A percentile compares a stretch with the other conserved stretches of the same genome.
These are phyloP conservation scores for Brachymystax lenok DNA, from an alignment of 2,797 vertebrate genomes.

Conservation along the genomic window DNA sequence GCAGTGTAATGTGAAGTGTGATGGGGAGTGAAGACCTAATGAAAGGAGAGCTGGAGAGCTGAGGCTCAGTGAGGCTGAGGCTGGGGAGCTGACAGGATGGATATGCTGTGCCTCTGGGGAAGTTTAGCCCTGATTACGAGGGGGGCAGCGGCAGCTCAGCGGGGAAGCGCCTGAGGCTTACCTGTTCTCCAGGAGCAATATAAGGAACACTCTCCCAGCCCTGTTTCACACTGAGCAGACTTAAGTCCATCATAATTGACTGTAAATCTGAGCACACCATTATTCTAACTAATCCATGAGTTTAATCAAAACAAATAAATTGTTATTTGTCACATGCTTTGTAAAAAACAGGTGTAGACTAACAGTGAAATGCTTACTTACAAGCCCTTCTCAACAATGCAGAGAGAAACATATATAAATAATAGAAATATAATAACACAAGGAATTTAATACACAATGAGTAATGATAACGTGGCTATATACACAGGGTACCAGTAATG, in stretches of 20 bases:
- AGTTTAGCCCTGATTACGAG: conserved; percentile 58
- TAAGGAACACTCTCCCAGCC: conserved; percentile 60
- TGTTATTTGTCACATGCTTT: no score
- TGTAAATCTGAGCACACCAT: conserved; percentile 67
- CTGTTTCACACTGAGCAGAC: conserved; percentile 45
- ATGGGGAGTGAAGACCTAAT: background rate
- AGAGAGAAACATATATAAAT: no score
- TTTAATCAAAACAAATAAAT: no score
- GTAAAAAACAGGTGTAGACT: no score
- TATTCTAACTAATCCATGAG: conserved; percentile 8
- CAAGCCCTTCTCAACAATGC: no score
- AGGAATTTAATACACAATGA: no score
- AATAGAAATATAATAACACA: no score
- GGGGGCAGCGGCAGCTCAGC: conserved; percentile 17
- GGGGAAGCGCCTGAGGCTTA: conserved; percentile 63
- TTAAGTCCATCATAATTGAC: conserved; percentile 82
- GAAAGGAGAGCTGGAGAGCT: background rate
- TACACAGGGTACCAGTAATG: no score
- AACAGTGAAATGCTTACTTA: no score
- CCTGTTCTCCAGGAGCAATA: conserved; percentile 70
- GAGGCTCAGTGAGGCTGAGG: background rate
- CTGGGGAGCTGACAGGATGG: background rate
- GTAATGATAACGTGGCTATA: no score
- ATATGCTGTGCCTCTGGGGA: conserved; percentile 23
- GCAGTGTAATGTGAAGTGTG: background rate